Evolutionary conservation across 1,140 invertebrate species (phyloP), one percentile per base, ranked within the genome.

Genomic region (Platyscapa corneri): DNA sequence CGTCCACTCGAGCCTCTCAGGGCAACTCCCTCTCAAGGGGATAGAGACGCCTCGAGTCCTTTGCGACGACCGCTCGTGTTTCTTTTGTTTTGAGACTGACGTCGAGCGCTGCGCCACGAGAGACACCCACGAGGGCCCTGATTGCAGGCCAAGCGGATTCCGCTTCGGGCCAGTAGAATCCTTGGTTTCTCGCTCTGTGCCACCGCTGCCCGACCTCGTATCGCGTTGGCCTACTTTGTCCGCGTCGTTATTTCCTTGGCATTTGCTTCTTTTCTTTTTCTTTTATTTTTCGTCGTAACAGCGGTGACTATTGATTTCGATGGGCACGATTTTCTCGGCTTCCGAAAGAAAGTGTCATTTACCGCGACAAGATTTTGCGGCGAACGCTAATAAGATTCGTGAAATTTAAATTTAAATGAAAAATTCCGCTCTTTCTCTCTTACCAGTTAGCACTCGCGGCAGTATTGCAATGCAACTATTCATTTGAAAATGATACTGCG

Each of bases 231-330:
- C 56, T 60, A 60, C 56, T 27, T 60, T 60, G 27, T 3, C 56
- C 5, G 23, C 56, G 56, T 14, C 56, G 56, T 65, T 18, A 7
- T 39, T 49, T 20, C 34, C 14, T 27, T 53, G 2, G 8, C 18
- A 10, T 6, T 53, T 14, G 49, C 23, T 60, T 27, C 27, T 5
- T 60, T 60, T 64, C 5, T 60, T 37, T 60, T 56, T 46, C 7
- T 83, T 30, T 83, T 30, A 42, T 64, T 42, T n/a, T 64, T 76
- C 74, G 76, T 76, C 37, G 56, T 46, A 20, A 37, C 76, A 20
- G 53, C 37, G 81, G 79, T 78, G 56, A 77, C 76, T 80, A 86
- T 83, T 85, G 42, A 65, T 65, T 65, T 65, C 64, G 27, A 65
- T 32, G 30, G 42, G 12, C 42, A 46, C 5, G 42, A 46, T 46